phyloP scores from a whole-genome alignment of 1,140 invertebrate species.

The Mercenaria mercenaria region DNA sequence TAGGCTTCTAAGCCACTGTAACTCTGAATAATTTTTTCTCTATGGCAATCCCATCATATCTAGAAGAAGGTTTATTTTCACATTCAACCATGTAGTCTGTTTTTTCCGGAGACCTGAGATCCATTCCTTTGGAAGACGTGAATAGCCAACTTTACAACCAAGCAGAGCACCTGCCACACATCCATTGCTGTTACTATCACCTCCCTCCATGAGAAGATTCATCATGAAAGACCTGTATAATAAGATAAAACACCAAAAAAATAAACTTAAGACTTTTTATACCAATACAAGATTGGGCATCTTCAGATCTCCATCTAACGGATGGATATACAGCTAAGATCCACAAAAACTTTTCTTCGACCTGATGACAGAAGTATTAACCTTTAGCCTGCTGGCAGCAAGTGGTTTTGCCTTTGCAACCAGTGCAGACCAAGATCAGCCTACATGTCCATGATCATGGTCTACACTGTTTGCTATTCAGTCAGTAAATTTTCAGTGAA shows the following conservation, averaged over 20 bases:
- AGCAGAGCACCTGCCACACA: slow-evolving; percentile 84
- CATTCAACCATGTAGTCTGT: slow-evolving; percentile 83
- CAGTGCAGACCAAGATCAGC: no score
- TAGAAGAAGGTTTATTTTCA: slow-evolving; percentile 83
- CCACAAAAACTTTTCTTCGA: no score
- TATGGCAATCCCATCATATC: slow-evolving; percentile 86
- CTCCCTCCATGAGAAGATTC: slow-evolving; percentile 81
- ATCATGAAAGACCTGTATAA: slow-evolving; percentile 79
- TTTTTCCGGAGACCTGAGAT: slow-evolving; percentile 78
- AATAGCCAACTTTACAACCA: slow-evolving; percentile 82
- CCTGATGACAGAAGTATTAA: no score
- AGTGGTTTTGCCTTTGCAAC: no score
- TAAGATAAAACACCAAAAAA: background rate
- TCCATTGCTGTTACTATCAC: slow-evolving; percentile 84
- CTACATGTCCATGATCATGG: no score
- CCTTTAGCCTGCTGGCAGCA: no score
- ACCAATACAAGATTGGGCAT: background rate
- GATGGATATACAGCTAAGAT: no score
- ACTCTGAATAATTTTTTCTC: no score
- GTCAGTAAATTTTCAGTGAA: no score
- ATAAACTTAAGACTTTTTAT: background rate
- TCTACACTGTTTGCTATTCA: no score
- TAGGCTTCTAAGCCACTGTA: no score
- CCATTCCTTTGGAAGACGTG: slow-evolving; percentile 80
- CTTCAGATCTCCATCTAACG: no score